phyloP scores from a whole-genome alignment of 2,113 vertebrate genomes.

The Takifugu flavidus region DNA sequence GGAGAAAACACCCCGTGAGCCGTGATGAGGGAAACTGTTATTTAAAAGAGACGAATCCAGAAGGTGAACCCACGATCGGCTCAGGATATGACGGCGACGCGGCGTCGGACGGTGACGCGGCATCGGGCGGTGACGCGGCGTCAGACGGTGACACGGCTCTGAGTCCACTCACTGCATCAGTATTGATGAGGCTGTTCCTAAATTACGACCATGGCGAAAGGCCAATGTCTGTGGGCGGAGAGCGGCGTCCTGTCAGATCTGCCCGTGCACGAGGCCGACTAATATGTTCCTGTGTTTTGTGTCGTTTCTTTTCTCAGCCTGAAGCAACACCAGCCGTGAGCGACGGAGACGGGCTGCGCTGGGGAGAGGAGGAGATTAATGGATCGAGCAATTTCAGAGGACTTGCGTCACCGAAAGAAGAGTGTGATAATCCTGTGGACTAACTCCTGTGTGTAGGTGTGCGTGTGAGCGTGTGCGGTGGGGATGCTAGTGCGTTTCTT shows the following conservation, averaged over 20 bases:
- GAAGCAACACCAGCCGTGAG: slow-evolving; percentile 74
- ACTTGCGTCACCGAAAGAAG: slow-evolving; percentile 35
- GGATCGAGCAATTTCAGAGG: slow-evolving; percentile 38
- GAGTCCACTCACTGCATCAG: slow-evolving; percentile 5
- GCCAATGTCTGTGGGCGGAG: not conserved
- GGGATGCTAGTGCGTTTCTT: slow-evolving; percentile 25
- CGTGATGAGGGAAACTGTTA: too few species aligned
- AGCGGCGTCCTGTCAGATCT: slow-evolving; percentile 34
- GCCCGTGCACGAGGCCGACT: slow-evolving; percentile 44
- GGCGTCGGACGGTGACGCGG: too few species aligned
- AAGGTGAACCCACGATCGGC: slow-evolving; percentile 9
- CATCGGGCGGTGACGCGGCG: too few species aligned
- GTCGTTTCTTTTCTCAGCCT: slow-evolving; percentile 45
- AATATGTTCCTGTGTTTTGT: slow-evolving; percentile 51
- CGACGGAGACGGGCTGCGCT: slow-evolving; percentile 27
- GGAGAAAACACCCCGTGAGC: slow-evolving; percentile 4
- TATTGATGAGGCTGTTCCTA: not conserved
- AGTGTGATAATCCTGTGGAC: slow-evolving; percentile 30
- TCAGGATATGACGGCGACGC: not conserved
- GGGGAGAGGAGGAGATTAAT: slow-evolving; percentile 35
- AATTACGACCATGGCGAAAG: slow-evolving; percentile 3
- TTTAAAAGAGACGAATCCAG: too few species aligned
- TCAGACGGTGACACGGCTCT: too few species aligned
- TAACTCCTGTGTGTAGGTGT: slow-evolving; percentile 15
- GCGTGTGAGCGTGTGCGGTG: slow-evolving; percentile 9